A percentile compares a stretch with the other conserved stretches of the same genome.
These are phyloP conservation scores for Exephanes ischioxanthus DNA, from an alignment of 2,888 invertebrate species.

Conservation along the genomic window DNA sequence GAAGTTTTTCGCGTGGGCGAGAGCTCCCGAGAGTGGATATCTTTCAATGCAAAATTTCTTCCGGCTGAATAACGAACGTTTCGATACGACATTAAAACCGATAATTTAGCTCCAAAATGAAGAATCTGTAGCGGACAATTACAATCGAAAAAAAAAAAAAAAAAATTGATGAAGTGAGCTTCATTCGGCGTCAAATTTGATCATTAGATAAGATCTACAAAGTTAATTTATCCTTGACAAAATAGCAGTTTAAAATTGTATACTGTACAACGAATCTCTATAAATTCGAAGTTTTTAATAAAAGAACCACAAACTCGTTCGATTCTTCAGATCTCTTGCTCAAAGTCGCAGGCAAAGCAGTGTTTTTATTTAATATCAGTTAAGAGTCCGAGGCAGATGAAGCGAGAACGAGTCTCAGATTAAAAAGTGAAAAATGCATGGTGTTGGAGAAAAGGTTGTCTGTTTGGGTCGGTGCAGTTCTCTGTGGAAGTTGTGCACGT, in stretches of 20 bases:
- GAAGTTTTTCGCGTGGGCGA: constrained; percentile 60
- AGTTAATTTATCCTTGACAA: too few relatives aligned
- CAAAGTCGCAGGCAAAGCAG: constrained; percentile 71
- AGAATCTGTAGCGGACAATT: too few relatives aligned
- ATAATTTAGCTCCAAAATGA: too few relatives aligned
- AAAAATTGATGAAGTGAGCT: too few relatives aligned
- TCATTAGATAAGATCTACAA: too few relatives aligned
- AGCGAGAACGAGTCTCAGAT: neutral
- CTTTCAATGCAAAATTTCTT: constrained; percentile 4
- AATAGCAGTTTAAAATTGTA: too few relatives aligned
- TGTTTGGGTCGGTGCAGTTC: constrained; percentile 77
- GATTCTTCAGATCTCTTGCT: neutral
- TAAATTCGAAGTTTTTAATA: too few relatives aligned
- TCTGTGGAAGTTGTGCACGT: constrained; percentile 66
- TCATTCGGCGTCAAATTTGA: too few relatives aligned
- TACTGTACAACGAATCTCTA: too few relatives aligned
- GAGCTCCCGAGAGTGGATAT: neutral
- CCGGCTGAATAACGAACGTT: constrained; percentile 3
- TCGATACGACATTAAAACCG: neutral
- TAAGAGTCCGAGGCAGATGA: constrained; percentile 63
- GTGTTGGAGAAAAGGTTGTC: constrained; percentile 13
- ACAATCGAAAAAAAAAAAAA: too few relatives aligned
- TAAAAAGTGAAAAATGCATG: neutral
- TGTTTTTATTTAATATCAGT: constrained; percentile 76
- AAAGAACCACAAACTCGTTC: neutral